A percentile compares a stretch with the other conserved stretches of the same genome.
phyloP scores from a whole-genome alignment of 1,140 invertebrate species.

The Hormaphis cornu region DNA sequence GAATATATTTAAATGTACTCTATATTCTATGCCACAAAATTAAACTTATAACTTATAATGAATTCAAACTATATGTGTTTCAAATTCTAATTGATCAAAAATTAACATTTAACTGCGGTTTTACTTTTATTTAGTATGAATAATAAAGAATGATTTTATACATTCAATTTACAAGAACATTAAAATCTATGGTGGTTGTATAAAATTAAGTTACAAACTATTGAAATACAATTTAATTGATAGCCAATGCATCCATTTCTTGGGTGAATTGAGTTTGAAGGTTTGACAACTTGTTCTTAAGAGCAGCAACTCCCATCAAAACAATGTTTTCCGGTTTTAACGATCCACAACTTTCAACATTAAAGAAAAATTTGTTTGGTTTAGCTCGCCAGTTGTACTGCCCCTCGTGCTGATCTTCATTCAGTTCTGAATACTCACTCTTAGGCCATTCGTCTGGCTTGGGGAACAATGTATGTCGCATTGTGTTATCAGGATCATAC shows the following conservation, averaged over 20 bases:
- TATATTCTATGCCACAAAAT: too few relatives aligned
- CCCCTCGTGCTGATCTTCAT: constrained; percentile 87
- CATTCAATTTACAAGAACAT: too few relatives aligned
- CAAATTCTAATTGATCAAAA: too few relatives aligned
- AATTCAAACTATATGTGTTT: too few relatives aligned
- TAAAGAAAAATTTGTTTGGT: constrained; percentile 95
- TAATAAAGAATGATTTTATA: too few relatives aligned
- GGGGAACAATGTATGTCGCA: constrained; percentile 91
- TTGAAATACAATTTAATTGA: too few relatives aligned
- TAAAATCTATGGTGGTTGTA: too few relatives aligned
- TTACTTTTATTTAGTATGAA: too few relatives aligned
- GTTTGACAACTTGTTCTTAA: constrained; percentile 95
- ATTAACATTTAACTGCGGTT: too few relatives aligned
- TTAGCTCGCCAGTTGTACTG: constrained; percentile 86
- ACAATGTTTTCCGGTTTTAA: constrained; percentile 96
- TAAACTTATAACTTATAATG: too few relatives aligned
- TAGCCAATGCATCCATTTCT: constrained; percentile 49
- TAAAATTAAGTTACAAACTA: too few relatives aligned
- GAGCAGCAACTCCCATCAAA: constrained; percentile 78
- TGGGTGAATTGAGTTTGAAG: constrained; percentile 85
- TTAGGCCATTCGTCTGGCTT: constrained; percentile 99
- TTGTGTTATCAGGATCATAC: constrained; percentile 97
- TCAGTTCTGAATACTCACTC: constrained; percentile 89
- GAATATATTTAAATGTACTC: too few relatives aligned
- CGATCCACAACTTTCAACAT: constrained; percentile 90